These are phyloP conservation scores for Aythya fuligula DNA, from an alignment of 2,797 vertebrate species.

Conservation along the genomic window DNA sequence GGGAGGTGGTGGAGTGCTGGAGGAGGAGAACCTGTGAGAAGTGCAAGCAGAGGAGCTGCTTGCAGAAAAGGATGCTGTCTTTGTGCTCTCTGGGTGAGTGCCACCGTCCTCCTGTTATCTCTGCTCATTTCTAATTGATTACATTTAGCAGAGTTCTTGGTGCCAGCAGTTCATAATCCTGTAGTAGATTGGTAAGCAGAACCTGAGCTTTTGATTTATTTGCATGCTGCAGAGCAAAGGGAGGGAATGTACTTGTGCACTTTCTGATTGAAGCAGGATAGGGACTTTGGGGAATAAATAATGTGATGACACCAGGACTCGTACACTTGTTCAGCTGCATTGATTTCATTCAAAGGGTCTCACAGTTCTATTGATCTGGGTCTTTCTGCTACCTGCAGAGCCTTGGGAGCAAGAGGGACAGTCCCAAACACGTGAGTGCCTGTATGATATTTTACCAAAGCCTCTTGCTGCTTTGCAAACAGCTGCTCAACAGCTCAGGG, in stretches of 20 bases:
- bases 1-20: constrained; percentile 3
- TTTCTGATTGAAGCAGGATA: not conserved
- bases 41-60: not conserved
- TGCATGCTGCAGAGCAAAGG: not conserved
- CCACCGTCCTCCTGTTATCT: rapidly evolving
- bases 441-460: not conserved
- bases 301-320: constrained; percentile 44
- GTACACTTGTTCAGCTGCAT: constrained; percentile 51
- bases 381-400: constrained; percentile 18
- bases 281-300: constrained; percentile 47
- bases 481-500: not conserved
- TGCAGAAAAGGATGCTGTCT: not conserved
- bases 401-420: not conserved
- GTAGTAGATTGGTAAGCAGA: rapidly evolving
- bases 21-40: constrained; percentile 35
- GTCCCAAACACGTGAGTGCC: rapidly evolving
- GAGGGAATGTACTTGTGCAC: not conserved
- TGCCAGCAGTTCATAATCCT: not conserved
- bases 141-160: not conserved
- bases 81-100: not conserved
- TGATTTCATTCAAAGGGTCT: constrained; percentile 54
- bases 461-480: not conserved
- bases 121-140: rapidly evolving
- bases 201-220: not conserved
- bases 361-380: constrained; percentile 16